phyloP scores from a whole-genome alignment of 2,797 vertebrate species.

The Pipistrellus pipistrellus region DNA sequence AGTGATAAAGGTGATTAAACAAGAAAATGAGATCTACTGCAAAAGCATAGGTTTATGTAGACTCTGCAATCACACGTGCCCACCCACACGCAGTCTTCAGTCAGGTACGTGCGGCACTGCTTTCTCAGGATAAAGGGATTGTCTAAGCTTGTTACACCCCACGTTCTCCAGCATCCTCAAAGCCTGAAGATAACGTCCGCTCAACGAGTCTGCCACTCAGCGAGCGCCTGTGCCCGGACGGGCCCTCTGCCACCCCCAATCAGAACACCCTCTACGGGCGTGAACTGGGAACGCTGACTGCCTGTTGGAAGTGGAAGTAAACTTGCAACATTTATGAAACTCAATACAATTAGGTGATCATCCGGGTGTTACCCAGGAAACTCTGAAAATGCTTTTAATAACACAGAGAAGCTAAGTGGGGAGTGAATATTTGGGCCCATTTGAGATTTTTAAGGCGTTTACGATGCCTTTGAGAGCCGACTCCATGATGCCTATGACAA shows the following conservation, averaged over 20 bases:
- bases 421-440: neutral
- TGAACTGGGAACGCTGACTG: neutral
- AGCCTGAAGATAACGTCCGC: neutral
- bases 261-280: neutral
- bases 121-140: slow-evolving; percentile 6
- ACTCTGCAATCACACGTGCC: neutral
- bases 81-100: neutral
- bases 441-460: neutral
- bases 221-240: neutral
- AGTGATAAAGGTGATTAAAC: neutral
- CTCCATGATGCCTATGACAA: neutral
- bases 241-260: neutral
- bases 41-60: neutral
- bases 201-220: neutral
- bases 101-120: neutral
- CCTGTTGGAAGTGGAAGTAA: neutral
- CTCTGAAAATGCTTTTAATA: neutral
- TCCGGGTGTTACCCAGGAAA: neutral
- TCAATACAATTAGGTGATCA: neutral
- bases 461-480: neutral
- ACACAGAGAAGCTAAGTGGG: neutral
- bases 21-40: slow-evolving; percentile 3
- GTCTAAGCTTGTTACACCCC: neutral
- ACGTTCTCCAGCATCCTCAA: neutral
- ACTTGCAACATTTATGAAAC: neutral